Percentiles rank a stretch among this genome's conserved stretches.
Conservation (phyloP, 2,888 invertebrate species). For the Scrobipalpa costella region DNA sequence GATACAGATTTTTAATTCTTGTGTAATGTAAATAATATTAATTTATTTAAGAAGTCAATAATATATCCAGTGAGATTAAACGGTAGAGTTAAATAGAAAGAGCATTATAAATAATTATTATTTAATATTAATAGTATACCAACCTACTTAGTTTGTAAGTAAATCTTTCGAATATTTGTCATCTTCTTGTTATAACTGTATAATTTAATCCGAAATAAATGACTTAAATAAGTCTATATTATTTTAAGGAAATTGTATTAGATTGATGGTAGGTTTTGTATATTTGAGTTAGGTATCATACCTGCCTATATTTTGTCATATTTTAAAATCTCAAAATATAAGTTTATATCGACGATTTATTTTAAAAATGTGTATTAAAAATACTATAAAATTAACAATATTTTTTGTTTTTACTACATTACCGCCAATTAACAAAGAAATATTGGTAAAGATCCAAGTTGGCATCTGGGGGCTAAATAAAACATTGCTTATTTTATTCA, state of each 20-base stretch:
- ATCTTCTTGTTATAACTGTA: constrained; percentile 5
- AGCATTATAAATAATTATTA: background rate
- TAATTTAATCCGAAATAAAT: background rate
- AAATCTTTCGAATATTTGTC: background rate
- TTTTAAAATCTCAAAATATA: constrained; percentile 5
- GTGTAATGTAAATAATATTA: background rate
- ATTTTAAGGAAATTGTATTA: background rate
- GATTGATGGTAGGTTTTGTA: background rate
- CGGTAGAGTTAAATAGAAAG: background rate
- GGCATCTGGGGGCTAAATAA: too few relatives aligned
- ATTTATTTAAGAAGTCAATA: constrained; percentile 2
- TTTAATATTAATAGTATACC: background rate
- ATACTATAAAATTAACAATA: background rate
- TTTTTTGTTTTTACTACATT: background rate
- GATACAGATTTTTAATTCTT: background rate
- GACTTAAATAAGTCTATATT: background rate
- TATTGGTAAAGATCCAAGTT: too few relatives aligned
- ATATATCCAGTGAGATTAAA: constrained; percentile 24
- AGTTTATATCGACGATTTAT: background rate
- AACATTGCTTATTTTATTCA: too few relatives aligned
- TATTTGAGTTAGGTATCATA: background rate
- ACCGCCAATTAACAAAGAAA: too few relatives aligned
- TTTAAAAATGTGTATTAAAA: constrained; percentile 2
- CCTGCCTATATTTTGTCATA: too few relatives aligned
- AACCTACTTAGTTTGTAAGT: background rate